Base-by-base conservation (phyloP, 2,113 vertebrate genomes). In the Pseudorasbora parva region DNA sequence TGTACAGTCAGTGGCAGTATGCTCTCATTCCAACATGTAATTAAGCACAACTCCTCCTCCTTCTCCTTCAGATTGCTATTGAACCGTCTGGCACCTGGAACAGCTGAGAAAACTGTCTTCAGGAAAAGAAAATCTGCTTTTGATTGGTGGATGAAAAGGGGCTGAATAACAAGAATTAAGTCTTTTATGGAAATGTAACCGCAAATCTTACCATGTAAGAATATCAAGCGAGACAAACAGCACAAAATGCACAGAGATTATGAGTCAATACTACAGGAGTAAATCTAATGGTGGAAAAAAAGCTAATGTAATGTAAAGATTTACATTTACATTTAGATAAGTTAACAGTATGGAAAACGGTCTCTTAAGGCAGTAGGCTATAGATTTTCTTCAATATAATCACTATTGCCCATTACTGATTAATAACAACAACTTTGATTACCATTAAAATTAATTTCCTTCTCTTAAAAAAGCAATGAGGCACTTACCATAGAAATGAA, bases 31-130 rank as follows among this genome's bases (percentile, higher is more conserved):
- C 75, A 86, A 72, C 75, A 6, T 66, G 78, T 80, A 64, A 86
- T 89, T 82, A 71, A 84, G 85, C 88, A 89, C 84, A 51, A 25
- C 84, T 87, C 84, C 86, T 76, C 81, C 76, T 76, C 78, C 78
- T 82, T 90, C 91, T 91, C 89, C 90, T 88, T 81, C 84, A 90
- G 92, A 93, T 92, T 89, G 84, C 86, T 91, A 94, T 93, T 84
- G 91, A 94, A 87, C 88, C 6, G 92, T 92, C 91, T 92, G 89
- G 88, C 91, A 89, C 92, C 84, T 88, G 10, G 62, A 51, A 56
- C 78, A 51, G 73, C 59, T 78, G 64, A 72, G 71, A 47, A 15
- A 78, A 80, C 19, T 23, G 47, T 79, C 60, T 73, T 73, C 15
- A 23, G 30, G 8, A 41, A 76, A 76, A 45, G 27, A 57, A 62